These are phyloP conservation scores for Drosophila birchii DNA, from an alignment of 2,888 invertebrate genomes.

Conservation along the genomic window DNA sequence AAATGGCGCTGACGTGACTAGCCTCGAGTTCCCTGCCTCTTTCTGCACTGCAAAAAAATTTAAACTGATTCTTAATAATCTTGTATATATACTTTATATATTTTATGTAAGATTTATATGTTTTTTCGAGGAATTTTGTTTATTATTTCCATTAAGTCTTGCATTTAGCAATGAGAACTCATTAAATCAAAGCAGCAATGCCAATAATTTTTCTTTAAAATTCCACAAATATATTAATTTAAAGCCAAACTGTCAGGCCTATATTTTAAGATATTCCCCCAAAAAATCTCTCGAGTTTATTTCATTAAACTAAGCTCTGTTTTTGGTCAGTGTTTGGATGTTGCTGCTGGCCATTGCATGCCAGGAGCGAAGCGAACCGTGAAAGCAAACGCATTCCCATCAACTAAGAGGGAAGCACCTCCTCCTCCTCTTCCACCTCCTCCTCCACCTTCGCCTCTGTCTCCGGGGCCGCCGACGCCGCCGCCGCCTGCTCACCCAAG, in stretches of 20 bases:
- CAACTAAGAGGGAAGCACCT: conserved; percentile 47
- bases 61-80: rapidly evolving
- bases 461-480: neutral
- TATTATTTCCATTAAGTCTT: too few relatives aligned
- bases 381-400: conserved; percentile 75
- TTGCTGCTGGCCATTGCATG: conserved; percentile 69
- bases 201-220: neutral
- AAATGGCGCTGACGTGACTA: conserved; percentile 71
- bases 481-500: conserved; percentile 8
- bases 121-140: neutral
- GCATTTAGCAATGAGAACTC: neutral
- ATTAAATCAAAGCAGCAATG: neutral
- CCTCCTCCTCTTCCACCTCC: neutral
- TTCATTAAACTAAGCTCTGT: rapidly evolving
- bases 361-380: conserved; percentile 71
- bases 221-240: neutral
- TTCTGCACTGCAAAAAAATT: neutral
- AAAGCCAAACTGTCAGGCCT: neutral
- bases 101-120: neutral
- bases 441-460: neutral
- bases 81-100: rapidly evolving
- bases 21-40: conserved; percentile 7
- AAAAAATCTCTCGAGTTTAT: neutral
- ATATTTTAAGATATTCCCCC: neutral
- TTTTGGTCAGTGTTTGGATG: conserved; percentile 8